These are phyloP conservation scores for Bombus difficillimus DNA, from an alignment of 1,140 invertebrate species.

Conservation along the genomic window DNA sequence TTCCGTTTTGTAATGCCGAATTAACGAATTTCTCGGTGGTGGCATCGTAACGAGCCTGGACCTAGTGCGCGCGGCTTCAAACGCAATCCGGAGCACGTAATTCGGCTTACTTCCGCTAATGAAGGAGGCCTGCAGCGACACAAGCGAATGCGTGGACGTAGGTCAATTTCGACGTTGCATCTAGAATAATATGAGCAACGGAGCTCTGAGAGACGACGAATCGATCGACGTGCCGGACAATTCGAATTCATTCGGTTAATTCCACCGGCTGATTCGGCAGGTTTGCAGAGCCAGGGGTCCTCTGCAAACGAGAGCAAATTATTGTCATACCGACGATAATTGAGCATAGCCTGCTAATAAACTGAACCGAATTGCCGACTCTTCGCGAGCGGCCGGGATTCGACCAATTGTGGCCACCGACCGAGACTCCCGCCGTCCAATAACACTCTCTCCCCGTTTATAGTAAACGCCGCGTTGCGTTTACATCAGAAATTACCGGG, in stretches of 20 bases:
- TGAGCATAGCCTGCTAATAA: constrained; percentile 69
- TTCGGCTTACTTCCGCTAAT: constrained; percentile 61
- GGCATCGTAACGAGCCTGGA: no score
- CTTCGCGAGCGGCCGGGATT: constrained; percentile 50
- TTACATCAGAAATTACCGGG: constrained; percentile 41
- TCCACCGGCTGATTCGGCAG: constrained; percentile 42
- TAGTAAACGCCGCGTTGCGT: constrained; percentile 30
- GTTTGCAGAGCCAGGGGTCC: not conserved
- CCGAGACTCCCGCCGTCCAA: not conserved
- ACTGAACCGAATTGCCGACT: constrained; percentile 59
- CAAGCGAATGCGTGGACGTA: not conserved
- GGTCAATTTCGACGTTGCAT: constrained; percentile 36
- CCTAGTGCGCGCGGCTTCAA: no score
- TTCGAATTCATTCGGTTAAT: constrained; percentile 65
- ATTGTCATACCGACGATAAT: constrained; percentile 71
- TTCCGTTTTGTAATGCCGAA: constrained; percentile 18
- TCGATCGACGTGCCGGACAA: constrained; percentile 51
- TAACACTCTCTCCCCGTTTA: constrained; percentile 40
- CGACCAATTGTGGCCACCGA: constrained; percentile 41
- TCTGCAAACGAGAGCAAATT: constrained; percentile 64
- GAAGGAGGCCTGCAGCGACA: constrained; percentile 31
- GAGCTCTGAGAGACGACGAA: not conserved
- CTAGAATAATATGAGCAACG: constrained; percentile 45
- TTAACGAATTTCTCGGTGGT: constrained; percentile 8
- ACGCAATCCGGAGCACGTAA: constrained; percentile 39